Percentiles rank a stretch among this genome's conserved stretches.
phyloP scores from a whole-genome alignment of 1,140 invertebrate genomes.

The Drosophila gunungcola region DNA sequence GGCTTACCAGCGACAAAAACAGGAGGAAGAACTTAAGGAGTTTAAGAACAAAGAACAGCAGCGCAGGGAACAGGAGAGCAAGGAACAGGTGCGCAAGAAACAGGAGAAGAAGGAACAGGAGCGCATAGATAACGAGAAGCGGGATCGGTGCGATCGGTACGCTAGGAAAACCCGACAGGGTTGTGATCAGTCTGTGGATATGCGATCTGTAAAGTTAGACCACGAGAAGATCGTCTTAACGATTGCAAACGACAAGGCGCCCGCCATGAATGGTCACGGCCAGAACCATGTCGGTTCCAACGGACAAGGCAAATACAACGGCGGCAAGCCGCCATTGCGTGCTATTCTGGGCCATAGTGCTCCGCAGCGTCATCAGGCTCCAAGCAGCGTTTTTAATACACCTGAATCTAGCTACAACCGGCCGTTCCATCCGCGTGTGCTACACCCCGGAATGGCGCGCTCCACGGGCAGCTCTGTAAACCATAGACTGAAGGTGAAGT shows the following conservation, averaged over 20 bases:
- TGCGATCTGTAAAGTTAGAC: conserved; percentile 10
- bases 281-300: conserved; percentile 18
- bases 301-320: conserved; percentile 15
- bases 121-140: background rate
- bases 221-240: conserved; percentile 20
- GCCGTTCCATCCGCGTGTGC: conserved; percentile 23
- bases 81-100: background rate
- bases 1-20: conserved; percentile 12
- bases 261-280: conserved; percentile 12
- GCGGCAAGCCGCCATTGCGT: conserved; percentile 49
- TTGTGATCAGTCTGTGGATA: background rate
- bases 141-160: background rate
- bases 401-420: conserved; percentile 11
- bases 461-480: conserved; percentile 51
- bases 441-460: conserved; percentile 8
- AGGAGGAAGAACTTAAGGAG: conserved; percentile 1
- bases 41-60: background rate
- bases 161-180: too few relatives aligned
- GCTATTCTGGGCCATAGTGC: conserved; percentile 67
- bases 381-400: background rate
- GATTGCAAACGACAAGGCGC: conserved; percentile 9
- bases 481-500: conserved; percentile 53
- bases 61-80: background rate
- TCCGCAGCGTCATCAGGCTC: conserved; percentile 13
- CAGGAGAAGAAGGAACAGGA: conserved; percentile 8